phyloP scores from a whole-genome alignment of 1,140 invertebrate species.

The Magallana gigas region DNA sequence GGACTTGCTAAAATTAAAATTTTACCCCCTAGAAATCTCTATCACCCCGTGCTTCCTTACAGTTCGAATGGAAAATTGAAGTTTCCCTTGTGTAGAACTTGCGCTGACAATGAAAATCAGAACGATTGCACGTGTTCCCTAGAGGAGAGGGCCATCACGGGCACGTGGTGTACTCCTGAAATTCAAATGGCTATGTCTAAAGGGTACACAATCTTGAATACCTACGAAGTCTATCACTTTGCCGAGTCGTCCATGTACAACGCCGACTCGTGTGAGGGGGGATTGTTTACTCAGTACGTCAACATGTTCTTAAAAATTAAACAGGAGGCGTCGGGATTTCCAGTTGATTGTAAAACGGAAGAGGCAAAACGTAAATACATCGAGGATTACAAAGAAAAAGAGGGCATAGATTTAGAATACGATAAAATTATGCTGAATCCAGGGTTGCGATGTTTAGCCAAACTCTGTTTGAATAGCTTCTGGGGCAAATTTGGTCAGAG shows the following conservation, averaged over 20 bases:
- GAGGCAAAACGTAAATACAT: constrained; percentile 35
- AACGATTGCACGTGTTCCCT: neutral
- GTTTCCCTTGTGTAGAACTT: constrained; percentile 46
- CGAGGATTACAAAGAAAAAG: constrained; percentile 9
- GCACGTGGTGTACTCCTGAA: constrained; percentile 56
- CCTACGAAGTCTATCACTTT: constrained; percentile 77
- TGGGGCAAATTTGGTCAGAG: constrained; percentile 61
- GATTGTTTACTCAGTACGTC: constrained; percentile 49
- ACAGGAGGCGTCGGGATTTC: constrained; percentile 46
- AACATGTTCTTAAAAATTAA: constrained; percentile 48
- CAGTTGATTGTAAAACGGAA: constrained; percentile 18
- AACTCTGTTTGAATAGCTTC: constrained; percentile 65
- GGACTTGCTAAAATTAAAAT: constrained; percentile 48
- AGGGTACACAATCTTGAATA: constrained; percentile 75
- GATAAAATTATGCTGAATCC: constrained; percentile 74
- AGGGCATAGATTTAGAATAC: constrained; percentile 48
- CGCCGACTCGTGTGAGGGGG: neutral
- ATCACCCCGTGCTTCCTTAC: constrained; percentile 53
- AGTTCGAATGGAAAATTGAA: constrained; percentile 52
- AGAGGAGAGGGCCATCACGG: constrained; percentile 35
- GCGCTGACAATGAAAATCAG: constrained; percentile 41
- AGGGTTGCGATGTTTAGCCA: constrained; percentile 65
- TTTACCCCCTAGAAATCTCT: constrained; percentile 27
- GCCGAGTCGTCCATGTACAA: constrained; percentile 68
- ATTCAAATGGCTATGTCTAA: constrained; percentile 68